phyloP scores from a whole-genome alignment of 2,113 vertebrate species.

The Suncus etruscus region DNA sequence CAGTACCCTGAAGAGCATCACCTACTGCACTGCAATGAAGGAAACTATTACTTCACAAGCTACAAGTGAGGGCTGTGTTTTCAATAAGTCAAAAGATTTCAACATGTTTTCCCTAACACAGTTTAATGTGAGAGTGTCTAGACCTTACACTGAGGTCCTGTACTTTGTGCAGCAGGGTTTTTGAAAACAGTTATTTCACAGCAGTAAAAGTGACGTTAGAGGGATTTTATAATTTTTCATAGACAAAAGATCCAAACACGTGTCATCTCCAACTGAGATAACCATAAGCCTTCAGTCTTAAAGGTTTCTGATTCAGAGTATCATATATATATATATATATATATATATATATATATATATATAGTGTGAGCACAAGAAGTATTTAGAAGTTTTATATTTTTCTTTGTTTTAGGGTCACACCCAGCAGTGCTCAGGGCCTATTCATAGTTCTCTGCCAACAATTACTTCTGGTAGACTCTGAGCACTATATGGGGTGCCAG shows the following conservation, averaged over 20 bases:
- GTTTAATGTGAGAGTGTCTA: not conserved
- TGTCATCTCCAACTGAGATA: not conserved
- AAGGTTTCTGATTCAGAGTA: not conserved
- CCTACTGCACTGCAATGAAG: not conserved
- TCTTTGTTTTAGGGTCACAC: no score
- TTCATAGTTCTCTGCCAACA: no score
- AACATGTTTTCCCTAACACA: conserved; percentile 17
- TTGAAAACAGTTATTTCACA: conserved; percentile 64
- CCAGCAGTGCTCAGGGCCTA: no score
- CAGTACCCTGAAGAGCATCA: not conserved
- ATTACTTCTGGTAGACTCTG: no score
- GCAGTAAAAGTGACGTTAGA: conserved; percentile 12
- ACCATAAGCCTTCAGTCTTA: not conserved
- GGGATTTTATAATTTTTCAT: conserved; percentile 32
- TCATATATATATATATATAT: no score
- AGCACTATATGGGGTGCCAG: no score
- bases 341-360: no score
- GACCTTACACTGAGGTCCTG: not conserved
- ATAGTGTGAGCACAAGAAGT: not conserved
- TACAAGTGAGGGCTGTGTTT: not conserved
- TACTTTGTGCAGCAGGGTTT: conserved; percentile 29
- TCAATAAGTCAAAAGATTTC: conserved; percentile 38
- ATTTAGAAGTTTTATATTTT: not conserved
- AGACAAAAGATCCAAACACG: conserved; percentile 15
- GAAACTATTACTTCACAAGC: conserved; percentile 43